Conservation (phyloP, 2,113 vertebrate genomes). For the Oxygymnocypris stewartii region DNA sequence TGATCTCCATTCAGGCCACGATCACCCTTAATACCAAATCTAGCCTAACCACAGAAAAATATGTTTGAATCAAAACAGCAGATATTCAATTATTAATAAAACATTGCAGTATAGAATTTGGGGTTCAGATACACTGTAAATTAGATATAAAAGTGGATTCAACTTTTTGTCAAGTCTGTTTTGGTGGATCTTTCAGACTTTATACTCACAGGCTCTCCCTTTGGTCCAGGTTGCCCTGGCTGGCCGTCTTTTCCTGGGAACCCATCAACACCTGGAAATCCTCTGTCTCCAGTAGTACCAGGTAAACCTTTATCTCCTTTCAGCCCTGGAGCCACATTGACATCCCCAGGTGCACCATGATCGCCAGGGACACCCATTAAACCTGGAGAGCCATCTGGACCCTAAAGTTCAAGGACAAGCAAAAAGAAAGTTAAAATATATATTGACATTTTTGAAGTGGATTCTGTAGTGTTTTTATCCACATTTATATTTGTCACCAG, state of each 20-base stretch:
- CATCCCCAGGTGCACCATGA: constrained; percentile 90
- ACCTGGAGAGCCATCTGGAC: constrained; percentile 78
- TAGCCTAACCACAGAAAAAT: constrained; percentile 74
- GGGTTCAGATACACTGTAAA: not conserved
- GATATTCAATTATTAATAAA: not conserved
- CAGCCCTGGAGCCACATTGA: constrained; percentile 77
- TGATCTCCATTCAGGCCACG: constrained; percentile 82
- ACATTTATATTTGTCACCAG: not conserved
- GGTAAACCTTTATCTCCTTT: constrained; percentile 90
- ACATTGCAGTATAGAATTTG: not conserved
- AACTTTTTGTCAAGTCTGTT: not conserved
- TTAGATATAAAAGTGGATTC: not conserved
- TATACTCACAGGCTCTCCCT: constrained; percentile 85
- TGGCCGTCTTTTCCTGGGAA: constrained; percentile 82
- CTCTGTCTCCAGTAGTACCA: constrained; percentile 79
- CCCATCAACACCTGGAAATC: constrained; percentile 81
- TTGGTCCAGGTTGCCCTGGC: constrained; percentile 81
- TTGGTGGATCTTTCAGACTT: not conserved
- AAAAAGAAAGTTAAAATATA: not conserved
- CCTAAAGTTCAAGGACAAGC: constrained; percentile 72
- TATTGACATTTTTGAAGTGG: no score
- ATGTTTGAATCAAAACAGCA: constrained; percentile 1
- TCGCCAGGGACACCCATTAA: constrained; percentile 84
- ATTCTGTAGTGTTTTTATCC: not conserved
- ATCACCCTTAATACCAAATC: constrained; percentile 87